A percentile compares a stretch with the other conserved stretches of the same genome.
phyloP scores from a whole-genome alignment of 2,888 invertebrate genomes.

The Eurois occulta region DNA sequence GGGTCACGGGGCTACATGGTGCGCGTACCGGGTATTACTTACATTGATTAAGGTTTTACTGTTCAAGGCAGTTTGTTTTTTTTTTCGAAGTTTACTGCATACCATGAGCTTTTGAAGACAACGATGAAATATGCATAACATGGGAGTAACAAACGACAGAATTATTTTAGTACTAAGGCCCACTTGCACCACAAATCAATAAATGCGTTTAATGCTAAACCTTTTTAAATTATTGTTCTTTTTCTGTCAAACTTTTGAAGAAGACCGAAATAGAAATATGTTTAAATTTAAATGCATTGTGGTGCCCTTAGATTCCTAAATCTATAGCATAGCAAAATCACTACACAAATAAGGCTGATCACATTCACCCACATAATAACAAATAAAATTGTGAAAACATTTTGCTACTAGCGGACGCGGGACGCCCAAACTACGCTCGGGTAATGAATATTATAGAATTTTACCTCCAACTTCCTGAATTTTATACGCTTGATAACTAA shows the following conservation, averaged over 20 bases:
- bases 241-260: neutral
- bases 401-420: neutral
- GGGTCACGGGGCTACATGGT: constrained; percentile 54
- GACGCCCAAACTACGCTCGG: neutral
- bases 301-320: neutral
- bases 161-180: neutral
- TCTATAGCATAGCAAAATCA: neutral
- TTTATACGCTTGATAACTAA: too few relatives aligned
- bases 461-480: neutral
- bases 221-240: neutral
- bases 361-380: neutral
- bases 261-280: neutral
- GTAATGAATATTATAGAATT: neutral
- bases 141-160: neutral
- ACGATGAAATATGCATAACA: neutral
- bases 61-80: constrained; percentile 10
- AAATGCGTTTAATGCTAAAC: neutral
- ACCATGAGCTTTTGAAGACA: neutral
- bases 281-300: neutral
- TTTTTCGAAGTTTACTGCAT: neutral
- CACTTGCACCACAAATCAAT: neutral
- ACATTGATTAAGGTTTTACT: constrained; percentile 56
- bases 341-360: neutral
- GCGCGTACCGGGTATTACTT: constrained; percentile 58
- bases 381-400: too few relatives aligned